These are phyloP conservation scores for Erpornis zantholeuca DNA, from an alignment of 2,113 vertebrate species.

Conservation along the genomic window DNA sequence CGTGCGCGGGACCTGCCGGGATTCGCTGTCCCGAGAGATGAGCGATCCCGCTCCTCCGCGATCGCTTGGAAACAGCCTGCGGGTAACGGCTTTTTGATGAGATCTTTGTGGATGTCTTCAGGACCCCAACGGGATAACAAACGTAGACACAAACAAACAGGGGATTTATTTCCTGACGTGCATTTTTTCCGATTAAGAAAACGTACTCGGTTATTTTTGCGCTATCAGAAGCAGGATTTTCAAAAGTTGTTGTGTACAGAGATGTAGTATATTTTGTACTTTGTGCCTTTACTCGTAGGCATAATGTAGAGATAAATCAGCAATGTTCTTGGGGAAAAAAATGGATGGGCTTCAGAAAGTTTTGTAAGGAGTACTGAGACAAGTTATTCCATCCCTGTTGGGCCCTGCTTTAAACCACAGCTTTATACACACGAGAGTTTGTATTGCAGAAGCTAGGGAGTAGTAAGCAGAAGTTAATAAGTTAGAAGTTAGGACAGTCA, in stretches of 20 bases:
- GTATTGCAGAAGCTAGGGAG: background rate
- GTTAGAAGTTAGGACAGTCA: no score
- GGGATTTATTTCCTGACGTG: background rate
- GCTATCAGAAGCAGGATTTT: accelerated
- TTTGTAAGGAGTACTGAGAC: background rate
- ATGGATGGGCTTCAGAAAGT: accelerated
- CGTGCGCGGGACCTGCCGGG: background rate
- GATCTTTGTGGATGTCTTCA: background rate
- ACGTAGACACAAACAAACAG: accelerated
- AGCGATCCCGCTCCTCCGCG: background rate
- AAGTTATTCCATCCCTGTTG: background rate
- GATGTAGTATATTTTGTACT: accelerated
- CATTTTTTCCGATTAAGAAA: background rate
- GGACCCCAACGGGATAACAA: accelerated
- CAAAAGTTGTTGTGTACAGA: accelerated
- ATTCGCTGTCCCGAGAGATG: background rate
- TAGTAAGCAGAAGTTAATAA: background rate
- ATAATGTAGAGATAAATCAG: background rate
- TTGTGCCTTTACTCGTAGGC: background rate
- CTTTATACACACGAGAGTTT: background rate
- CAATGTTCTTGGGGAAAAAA: accelerated
- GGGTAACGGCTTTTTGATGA: no score
- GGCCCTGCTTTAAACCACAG: background rate
- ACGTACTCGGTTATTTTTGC: accelerated
- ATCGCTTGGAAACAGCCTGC: accelerated